A percentile compares a stretch with the other conserved stretches of the same genome.
Conservation (phyloP, 2,113 vertebrate species). For the Eira barbara region DNA sequence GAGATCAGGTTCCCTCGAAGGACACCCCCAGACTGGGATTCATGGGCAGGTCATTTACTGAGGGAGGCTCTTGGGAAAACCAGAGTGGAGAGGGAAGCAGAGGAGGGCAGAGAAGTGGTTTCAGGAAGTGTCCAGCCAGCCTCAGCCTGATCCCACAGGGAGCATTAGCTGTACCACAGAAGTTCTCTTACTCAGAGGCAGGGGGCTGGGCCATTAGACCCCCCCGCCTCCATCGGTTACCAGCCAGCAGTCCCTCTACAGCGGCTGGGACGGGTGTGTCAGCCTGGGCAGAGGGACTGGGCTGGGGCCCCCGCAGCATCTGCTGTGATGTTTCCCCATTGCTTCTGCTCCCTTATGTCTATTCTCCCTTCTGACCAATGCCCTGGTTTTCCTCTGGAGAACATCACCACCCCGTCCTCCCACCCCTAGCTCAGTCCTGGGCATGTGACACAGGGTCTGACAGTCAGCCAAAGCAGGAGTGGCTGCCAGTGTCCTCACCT, state of each 20-base stretch:
- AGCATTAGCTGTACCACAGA: neutral
- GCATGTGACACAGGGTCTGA: neutral
- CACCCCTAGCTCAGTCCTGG: neutral
- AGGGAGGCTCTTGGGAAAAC: neutral
- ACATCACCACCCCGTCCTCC: too few relatives aligned
- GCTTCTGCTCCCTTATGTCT: neutral
- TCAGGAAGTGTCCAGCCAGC: neutral
- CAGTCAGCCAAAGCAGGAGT: neutral
- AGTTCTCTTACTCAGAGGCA: neutral
- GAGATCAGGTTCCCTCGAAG: neutral
- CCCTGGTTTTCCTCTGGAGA: neutral
- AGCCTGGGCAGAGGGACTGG: neutral
- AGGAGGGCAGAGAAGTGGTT: neutral
- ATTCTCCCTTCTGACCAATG: neutral
- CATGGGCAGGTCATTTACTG: neutral
- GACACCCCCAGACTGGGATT: neutral
- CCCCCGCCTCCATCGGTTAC: neutral
- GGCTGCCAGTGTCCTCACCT: constrained; percentile 74
- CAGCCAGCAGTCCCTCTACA: rapidly evolving
- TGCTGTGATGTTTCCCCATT: neutral
- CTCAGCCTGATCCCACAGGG: neutral
- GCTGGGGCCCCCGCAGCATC: neutral
- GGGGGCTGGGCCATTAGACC: rapidly evolving
- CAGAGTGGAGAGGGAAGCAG: neutral
- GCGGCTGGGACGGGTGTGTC: rapidly evolving